A percentile compares a stretch with the other conserved stretches of the same genome.
These are phyloP conservation scores for Sesamia inferens DNA, from an alignment of 2,888 invertebrate genomes.

Conservation along the genomic window DNA sequence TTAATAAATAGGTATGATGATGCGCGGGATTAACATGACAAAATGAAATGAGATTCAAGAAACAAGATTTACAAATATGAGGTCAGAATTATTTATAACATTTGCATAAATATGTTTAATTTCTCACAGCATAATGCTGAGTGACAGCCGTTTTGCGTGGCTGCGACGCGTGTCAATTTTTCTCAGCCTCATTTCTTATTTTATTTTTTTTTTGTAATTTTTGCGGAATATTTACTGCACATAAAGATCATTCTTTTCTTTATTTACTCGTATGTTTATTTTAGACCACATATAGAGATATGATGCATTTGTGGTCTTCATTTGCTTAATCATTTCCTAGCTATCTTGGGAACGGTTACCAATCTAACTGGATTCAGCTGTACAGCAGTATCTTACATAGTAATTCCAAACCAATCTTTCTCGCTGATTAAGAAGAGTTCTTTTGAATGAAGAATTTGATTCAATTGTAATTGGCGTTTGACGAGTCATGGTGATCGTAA, in stretches of 20 bases:
- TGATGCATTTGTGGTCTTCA: neutral
- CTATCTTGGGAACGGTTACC: too few relatives aligned
- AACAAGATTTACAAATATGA: constrained; percentile 33
- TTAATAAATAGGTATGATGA: neutral
- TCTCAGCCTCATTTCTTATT: too few relatives aligned
- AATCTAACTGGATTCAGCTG: too few relatives aligned
- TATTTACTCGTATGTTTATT: neutral
- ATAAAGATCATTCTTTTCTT: neutral
- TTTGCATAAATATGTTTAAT: neutral
- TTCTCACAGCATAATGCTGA: too few relatives aligned
- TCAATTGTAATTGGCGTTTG: constrained; percentile 23
- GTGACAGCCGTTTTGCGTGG: too few relatives aligned
- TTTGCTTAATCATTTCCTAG: too few relatives aligned
- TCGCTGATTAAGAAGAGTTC: neutral
- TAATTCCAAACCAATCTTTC: too few relatives aligned
- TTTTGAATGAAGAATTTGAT: constrained; percentile 8
- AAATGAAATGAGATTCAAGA: constrained; percentile 13
- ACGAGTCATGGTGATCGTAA: constrained; percentile 16
- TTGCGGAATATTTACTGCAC: too few relatives aligned
- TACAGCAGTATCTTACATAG: too few relatives aligned
- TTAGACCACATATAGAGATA: neutral
- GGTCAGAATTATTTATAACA: constrained; percentile 27
- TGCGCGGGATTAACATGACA: constrained; percentile 29
- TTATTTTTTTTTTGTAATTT: too few relatives aligned
- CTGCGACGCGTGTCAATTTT: too few relatives aligned